Evolutionary conservation across 2,888 invertebrate genomes (phyloP).

Genomic region (Stegana nigrithorax): DNA sequence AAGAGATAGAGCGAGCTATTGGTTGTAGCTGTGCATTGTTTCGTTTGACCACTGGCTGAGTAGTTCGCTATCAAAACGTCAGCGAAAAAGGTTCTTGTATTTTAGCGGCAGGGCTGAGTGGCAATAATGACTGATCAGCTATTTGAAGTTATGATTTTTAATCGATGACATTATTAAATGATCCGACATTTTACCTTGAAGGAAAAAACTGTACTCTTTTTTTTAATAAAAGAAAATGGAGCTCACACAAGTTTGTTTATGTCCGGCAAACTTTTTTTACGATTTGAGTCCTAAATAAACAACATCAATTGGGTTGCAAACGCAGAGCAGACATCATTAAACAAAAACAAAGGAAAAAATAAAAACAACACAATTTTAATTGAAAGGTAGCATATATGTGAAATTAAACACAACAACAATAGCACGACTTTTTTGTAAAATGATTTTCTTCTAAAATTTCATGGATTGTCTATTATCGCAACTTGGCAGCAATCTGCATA

Average conservation of each 20-base stretch:
- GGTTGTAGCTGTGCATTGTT: no score
- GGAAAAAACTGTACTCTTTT: no score
- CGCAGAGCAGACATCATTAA: constrained; percentile 38
- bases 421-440: constrained; percentile 20
- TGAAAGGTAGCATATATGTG: constrained; percentile 61
- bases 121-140: no score
- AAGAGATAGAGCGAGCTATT: no score
- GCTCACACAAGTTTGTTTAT: constrained; percentile 34
- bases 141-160: no score
- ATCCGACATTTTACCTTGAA: no score
- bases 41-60: no score
- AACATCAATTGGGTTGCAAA: constrained; percentile 31
- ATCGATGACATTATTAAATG: no score
- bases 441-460: constrained; percentile 20
- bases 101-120: no score
- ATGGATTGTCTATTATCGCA: constrained; percentile 11
- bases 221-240: no score
- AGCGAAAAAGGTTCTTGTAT: no score
- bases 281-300: constrained; percentile 63
- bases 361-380: constrained; percentile 70
- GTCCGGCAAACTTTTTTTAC: constrained; percentile 30
- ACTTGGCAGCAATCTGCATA: constrained; percentile 54
- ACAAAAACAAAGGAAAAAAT: constrained; percentile 62
- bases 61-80: no score
- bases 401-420: constrained; percentile 25